Base-by-base conservation (phyloP, 2,888 invertebrate genomes). In the Incurvaria masculella region DNA sequence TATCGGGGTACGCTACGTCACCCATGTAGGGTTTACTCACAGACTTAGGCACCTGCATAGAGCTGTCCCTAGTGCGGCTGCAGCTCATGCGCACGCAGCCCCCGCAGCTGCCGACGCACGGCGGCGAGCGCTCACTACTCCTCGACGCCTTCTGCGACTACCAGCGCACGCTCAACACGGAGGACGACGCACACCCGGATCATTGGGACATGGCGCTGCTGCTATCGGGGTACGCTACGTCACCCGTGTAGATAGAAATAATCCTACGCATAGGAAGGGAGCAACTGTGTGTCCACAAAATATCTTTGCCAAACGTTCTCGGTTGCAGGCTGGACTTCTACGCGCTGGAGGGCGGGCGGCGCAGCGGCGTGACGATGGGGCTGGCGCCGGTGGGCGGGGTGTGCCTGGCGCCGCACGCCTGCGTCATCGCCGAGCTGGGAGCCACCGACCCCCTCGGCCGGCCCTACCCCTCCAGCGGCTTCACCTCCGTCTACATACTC, bases 191-290 rank as follows among this genome's bases (percentile, higher is more conserved):
- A 0, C 79, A 88, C 62, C 86, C 87, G 0, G 78, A 83, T 46
- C 90, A 91, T 62, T 91, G 90, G 90, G 91, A 91, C 61, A 86
- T 91, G 81, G 89, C 84, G 1, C 68, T 91, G 4, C 85, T 89
- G 50, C 74, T 91, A 39, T 89, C 91, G 18, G 90, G 89, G 81
- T 86, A 72, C n/a, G n/a, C n/a, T n/a, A n/a, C n/a, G n/a, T n/a
- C n/a, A n/a, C 20, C n/a, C n/a, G n/a, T n/a, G n/a, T n/a, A n/a
- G n/a, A n/a, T n/a, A n/a, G n/a, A n/a, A n/a, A n/a, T n/a, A n/a
- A n/a, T n/a, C n/a, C n/a, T n/a, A n/a, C n/a, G n/a, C n/a, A n/a
- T n/a, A n/a, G n/a, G n/a, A n/a, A n/a, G n/a, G n/a, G n/a, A n/a
- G n/a, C n/a, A n/a, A n/a, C n/a, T n/a, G n/a, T n/a, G n/a, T n/a